A percentile compares a stretch with the other conserved stretches of the same genome.
Conservation (phyloP, 2,888 invertebrate genomes). For the Lithophane ornitopus region DNA sequence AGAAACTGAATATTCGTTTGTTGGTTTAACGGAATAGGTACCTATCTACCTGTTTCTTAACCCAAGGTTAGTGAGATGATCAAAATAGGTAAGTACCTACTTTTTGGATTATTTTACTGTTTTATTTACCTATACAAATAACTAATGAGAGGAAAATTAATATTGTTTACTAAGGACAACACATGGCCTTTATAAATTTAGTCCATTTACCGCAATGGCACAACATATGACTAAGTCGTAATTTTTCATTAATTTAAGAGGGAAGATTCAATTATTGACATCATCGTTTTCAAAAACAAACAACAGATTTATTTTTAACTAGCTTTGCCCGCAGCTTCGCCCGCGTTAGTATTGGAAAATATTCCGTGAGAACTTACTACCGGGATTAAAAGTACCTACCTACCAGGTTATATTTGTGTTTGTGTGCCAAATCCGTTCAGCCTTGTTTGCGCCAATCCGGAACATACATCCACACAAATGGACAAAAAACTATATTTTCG, state of each 20-base stretch:
- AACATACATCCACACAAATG: too few relatives aligned
- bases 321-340: not conserved
- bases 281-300: slow-evolving; percentile 12
- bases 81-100: not conserved
- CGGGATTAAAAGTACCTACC: too few relatives aligned
- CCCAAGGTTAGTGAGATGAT: not conserved
- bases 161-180: not conserved
- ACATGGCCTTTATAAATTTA: not conserved
- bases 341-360: not conserved
- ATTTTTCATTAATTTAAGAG: not conserved
- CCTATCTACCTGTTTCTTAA: not conserved
- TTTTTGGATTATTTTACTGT: not conserved
- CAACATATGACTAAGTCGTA: not conserved
- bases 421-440: too few relatives aligned
- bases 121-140: not conserved
- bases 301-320: not conserved
- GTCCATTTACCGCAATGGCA: not conserved
- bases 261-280: not conserved
- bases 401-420: too few relatives aligned
- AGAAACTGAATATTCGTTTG: too few relatives aligned
- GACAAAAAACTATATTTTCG: too few relatives aligned
- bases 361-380: too few relatives aligned
- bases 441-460: not conserved
- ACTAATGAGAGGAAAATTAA: not conserved
- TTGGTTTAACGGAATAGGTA: not conserved